A percentile compares a stretch with the other conserved stretches of the same genome.
These are phyloP conservation scores for Caerostris extrusa DNA, from an alignment of 1,140 invertebrate species.

Conservation along the genomic window DNA sequence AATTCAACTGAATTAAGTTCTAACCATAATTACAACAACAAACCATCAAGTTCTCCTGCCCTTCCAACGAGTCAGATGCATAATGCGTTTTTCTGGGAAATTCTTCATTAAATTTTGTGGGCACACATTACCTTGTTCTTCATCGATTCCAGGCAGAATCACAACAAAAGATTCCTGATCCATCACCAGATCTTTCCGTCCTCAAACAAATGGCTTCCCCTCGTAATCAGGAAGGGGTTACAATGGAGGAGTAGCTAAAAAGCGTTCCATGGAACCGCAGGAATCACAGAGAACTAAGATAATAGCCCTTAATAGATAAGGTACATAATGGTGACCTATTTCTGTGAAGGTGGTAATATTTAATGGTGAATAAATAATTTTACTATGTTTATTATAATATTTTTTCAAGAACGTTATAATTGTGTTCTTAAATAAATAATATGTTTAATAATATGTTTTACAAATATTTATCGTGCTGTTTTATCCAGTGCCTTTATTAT, in stretches of 20 bases:
- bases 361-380: too few species aligned
- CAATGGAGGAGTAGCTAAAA: neutral
- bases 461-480: too few species aligned
- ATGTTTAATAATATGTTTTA: too few species aligned
- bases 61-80: neutral
- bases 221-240: slow-evolving; percentile 41
- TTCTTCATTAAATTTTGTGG: slow-evolving; percentile 41
- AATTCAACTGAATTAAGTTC: too few species aligned
- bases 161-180: slow-evolving; percentile 30
- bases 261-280: neutral
- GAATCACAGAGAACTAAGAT: neutral
- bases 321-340: too few species aligned
- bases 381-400: too few species aligned
- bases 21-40: too few species aligned
- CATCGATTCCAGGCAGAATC: slow-evolving; percentile 13
- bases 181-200: slow-evolving; percentile 36
- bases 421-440: too few species aligned
- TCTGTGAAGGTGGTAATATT: too few species aligned
- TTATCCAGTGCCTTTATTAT: too few species aligned
- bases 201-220: slow-evolving; percentile 22
- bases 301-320: neutral
- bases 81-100: slow-evolving; percentile 3
- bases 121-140: neutral
- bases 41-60: too few species aligned
- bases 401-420: too few species aligned